Conservation (phyloP, 2,797 vertebrate genomes). For the Hoplostethus mediterraneus region DNA sequence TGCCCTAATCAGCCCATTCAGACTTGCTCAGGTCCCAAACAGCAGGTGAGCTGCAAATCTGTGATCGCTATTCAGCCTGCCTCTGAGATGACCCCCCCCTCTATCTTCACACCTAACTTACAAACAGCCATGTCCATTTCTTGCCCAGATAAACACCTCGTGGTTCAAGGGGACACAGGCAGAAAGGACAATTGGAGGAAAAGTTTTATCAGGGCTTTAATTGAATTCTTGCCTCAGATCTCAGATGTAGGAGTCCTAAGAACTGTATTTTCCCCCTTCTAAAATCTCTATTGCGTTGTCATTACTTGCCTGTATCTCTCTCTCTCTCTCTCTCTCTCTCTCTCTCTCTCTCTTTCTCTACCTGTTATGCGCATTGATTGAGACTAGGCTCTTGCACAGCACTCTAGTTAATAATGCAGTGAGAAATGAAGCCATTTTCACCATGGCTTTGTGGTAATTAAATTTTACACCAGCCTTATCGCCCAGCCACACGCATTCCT, state of each 20-base stretch:
- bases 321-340: constrained; percentile 1
- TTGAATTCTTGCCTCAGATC: constrained; percentile 11
- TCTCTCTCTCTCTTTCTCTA: constrained; percentile 17
- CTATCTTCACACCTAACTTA: constrained; percentile 34
- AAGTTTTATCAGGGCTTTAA: constrained; percentile 9
- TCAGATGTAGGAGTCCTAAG: not conserved
- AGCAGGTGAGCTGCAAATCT: constrained; percentile 77
- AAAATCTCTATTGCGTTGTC: constrained; percentile 14
- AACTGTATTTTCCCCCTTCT: not conserved
- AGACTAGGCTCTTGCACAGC: constrained; percentile 56
- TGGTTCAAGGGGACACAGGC: constrained; percentile 3
- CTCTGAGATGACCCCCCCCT: constrained; percentile 39
- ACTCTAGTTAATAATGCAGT: constrained; percentile 76
- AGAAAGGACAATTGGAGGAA: constrained; percentile 1
- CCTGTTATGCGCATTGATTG: constrained; percentile 73
- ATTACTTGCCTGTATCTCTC: constrained; percentile 1
- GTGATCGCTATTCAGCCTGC: constrained; percentile 72
- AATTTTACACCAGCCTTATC: constrained; percentile 89
- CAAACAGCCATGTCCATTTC: not conserved
- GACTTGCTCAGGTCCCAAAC: constrained; percentile 70
- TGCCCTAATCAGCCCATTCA: constrained; percentile 80
- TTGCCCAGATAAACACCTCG: constrained; percentile 17
- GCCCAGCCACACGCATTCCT: constrained; percentile 81
- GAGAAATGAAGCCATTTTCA: constrained; percentile 83
- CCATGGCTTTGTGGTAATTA: constrained; percentile 87